Base-by-base conservation (phyloP, 2,888 invertebrate genomes). In the Acronicta alni region DNA sequence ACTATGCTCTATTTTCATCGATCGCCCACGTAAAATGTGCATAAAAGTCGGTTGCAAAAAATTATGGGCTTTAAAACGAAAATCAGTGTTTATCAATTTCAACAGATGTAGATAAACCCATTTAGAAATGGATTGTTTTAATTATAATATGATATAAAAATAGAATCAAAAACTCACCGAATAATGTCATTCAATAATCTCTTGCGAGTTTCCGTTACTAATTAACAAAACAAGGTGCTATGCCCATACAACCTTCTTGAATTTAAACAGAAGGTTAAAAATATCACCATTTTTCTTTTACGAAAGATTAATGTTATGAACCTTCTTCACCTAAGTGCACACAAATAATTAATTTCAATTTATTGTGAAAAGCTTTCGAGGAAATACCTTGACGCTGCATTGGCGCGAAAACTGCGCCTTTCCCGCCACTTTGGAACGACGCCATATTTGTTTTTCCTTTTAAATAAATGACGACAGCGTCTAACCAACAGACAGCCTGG, bases 401-500 rank as follows among this genome's bases (percentile, higher is more conserved):
- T 64, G 66, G 62, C 66, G 59, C 57, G 56, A 63, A 67, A 68
- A 56, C 20, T 66, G n/a, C 58, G 61, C 61, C 56, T 57, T 68
- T 56, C 62, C 51, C 45, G 60, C 42, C 55, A 42, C 52, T 55
- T 67, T 66, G 79, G 79, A 77, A 59, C 14, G 20, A 9, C 44
- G 79, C 78, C 78, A 79, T 79, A 38, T 69, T 77, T 56, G 59
- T 44, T 57, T 75, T 77, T 67, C 53, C 59, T 64, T 67, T 75
- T 53, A 62, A 56, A 54, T 45, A 51, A 49, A 57, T 65, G 53
- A 58, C 20, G 57, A 43, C 51, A n/a, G 32, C 12, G 37, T 39
- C n/a, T n/a, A n/a, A 39, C 17, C n/a, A 42, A 42, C 38, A 63
- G 57, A 60, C 58, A 44, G 55, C 8, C 41, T 48, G 47, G 55